Conservation (phyloP, 2,113 vertebrate species). For the Scomber colias region DNA sequence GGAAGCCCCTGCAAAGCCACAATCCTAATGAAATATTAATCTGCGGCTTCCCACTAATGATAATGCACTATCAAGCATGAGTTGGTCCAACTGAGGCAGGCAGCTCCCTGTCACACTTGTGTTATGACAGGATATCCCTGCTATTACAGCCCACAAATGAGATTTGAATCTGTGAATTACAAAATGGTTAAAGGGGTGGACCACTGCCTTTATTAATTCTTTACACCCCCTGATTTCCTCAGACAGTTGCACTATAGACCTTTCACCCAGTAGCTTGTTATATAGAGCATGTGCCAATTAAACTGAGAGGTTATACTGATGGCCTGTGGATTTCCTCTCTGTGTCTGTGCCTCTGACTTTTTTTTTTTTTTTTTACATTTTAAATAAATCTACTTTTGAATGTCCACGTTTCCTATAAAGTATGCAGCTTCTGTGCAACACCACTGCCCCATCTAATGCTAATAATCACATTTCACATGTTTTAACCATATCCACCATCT, state of each 20-base stretch:
- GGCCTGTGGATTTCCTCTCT: neutral
- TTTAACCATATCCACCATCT: too few relatives aligned
- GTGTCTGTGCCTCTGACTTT: neutral
- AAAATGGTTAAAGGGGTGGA: slow-evolving; percentile 74
- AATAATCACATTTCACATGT: too few relatives aligned
- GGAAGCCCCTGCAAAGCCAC: slow-evolving; percentile 71
- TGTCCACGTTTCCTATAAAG: neutral
- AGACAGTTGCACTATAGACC: slow-evolving; percentile 70
- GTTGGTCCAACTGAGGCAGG: slow-evolving; percentile 64
- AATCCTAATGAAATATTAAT: slow-evolving; percentile 84
- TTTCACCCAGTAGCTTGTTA: slow-evolving; percentile 49
- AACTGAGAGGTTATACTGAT: slow-evolving; percentile 30
- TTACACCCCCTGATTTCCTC: slow-evolving; percentile 65
- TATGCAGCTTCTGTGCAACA: neutral
- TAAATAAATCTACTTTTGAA: neutral
- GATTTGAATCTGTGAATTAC: slow-evolving; percentile 80
- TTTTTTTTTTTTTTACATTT: neutral
- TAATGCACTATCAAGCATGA: slow-evolving; percentile 81
- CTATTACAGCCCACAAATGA: slow-evolving; percentile 78
- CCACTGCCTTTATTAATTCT: slow-evolving; percentile 74
- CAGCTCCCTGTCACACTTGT: slow-evolving; percentile 66
- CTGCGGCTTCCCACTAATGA: slow-evolving; percentile 77
- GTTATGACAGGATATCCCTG: slow-evolving; percentile 75
- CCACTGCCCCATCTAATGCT: too few relatives aligned
- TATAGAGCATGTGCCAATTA: slow-evolving; percentile 46